Conservation (phyloP, 1,140 invertebrate species). For the Diploscapter pachys region DNA sequence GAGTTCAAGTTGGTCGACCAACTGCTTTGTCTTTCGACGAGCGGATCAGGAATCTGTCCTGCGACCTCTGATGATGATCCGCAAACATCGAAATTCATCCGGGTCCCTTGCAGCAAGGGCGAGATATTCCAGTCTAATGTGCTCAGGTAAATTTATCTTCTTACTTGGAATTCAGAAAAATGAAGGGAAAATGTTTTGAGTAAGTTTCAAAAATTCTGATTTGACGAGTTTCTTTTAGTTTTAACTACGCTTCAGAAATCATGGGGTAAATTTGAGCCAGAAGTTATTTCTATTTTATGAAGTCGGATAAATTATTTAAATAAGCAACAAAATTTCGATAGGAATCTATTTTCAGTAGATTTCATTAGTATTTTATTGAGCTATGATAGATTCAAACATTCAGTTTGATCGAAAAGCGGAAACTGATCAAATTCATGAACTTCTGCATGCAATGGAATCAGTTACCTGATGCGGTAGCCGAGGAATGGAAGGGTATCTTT, state of each 20-base stretch:
- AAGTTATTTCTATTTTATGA: too few species aligned
- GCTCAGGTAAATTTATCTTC: conserved; percentile 23
- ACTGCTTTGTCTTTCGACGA: conserved; percentile 65
- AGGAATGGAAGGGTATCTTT: too few species aligned
- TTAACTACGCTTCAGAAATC: too few species aligned
- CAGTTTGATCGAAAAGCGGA: conserved; percentile 83
- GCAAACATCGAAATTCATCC: conserved; percentile 5
- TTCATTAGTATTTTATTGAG: too few species aligned
- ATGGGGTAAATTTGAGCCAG: too few species aligned
- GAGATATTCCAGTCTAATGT: conserved; percentile 28
- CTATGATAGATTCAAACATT: conserved; percentile 59
- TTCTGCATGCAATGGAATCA: conserved; percentile 72
- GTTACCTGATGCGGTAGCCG: not conserved
- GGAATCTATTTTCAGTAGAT: too few species aligned
- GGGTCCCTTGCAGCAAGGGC: conserved; percentile 29
- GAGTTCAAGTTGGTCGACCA: conserved; percentile 87
- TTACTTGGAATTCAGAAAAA: conserved; percentile 46
- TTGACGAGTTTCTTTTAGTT: too few species aligned
- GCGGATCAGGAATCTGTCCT: not conserved
- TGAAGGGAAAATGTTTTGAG: too few species aligned
- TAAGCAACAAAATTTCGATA: too few species aligned
- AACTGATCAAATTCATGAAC: conserved; percentile 90
- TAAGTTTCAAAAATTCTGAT: too few species aligned
- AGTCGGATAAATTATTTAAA: too few species aligned
- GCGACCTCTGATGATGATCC: not conserved